Base-by-base conservation (phyloP, 2,888 invertebrate species). In the Acanthosepion lycidas region DNA sequence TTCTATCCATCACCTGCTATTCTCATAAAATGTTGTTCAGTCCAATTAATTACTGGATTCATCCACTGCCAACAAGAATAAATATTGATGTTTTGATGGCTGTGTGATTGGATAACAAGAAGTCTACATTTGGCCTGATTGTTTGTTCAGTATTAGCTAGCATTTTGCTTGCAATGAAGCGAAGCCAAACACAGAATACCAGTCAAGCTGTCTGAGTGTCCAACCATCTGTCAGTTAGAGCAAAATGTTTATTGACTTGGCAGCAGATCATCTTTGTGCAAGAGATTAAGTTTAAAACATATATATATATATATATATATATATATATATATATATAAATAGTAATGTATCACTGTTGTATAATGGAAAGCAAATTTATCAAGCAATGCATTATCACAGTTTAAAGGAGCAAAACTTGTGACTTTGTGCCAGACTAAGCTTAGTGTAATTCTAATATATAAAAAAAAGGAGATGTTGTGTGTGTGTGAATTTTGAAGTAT, bases 11-110 rank as follows among this genome's bases (percentile, higher is more conserved):
- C 78, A 78, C 78, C 78, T 78, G 78, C n/a, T 9, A 33, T 78
- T n/a, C 78, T n/a, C n/a, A n/a, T 78, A n/a, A 78, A 78, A 78
- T 33, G 33, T 15, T n/a, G 78, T 18, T 33, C 78, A 33, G n/a
- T 78, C 78, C 78, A 78, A 78, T 78, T 78, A 78, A 78, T 78
- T 78, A 78, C 78, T n/a, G 78, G 78, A 78, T 78, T 78, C 78
- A 78, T 78, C n/a, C n/a, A n/a, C 78, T 78, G 78, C 78, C 78
- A 78, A 78, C 78, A 78, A 78, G 78, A 78, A 78, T 78, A 78
- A 78, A 78, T 78, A 78, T 33, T 78, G 78, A 78, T 23, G 8
- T 78, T 78, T n/a, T 33, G 78, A 78, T 78, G 78, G 78, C 78
- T n/a, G n/a, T 12, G 5, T 12, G 78, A 78, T 78, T 78, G 78